Evolutionary conservation across 1,140 invertebrate species (phyloP).

Genomic region (Drosophila paulistorum): DNA sequence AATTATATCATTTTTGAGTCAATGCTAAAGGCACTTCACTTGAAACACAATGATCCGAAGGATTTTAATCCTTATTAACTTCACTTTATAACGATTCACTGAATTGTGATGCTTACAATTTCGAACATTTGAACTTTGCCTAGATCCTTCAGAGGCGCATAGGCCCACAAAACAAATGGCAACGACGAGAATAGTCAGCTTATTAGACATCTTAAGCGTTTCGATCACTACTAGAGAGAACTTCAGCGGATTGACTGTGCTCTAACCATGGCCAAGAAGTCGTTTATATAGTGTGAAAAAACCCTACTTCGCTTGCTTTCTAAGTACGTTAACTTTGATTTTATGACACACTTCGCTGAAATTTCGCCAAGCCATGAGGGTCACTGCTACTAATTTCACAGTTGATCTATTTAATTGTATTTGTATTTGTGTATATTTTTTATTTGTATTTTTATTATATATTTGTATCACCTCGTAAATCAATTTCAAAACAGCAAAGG

Average conservation of each 20-base stretch:
- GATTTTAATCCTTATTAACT: background rate
- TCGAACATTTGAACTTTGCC: background rate
- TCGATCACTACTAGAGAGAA: background rate
- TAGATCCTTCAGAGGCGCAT: slow-evolving; percentile 5
- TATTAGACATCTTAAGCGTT: slow-evolving; percentile 31
- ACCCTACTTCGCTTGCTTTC: slow-evolving; percentile 15
- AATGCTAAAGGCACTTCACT: too few relatives aligned
- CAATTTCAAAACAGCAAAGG: slow-evolving; percentile 35
- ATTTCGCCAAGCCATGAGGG: slow-evolving; percentile 21
- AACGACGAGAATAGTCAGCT: slow-evolving; percentile 28
- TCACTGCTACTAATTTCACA: slow-evolving; percentile 34
- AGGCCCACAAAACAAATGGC: slow-evolving; percentile 15
- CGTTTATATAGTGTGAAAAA: slow-evolving; percentile 48
- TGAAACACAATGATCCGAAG: background rate
- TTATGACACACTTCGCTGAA: slow-evolving; percentile 23
- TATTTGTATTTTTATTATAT: slow-evolving; percentile 17
- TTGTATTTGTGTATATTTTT: slow-evolving; percentile 14
- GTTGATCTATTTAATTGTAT: slow-evolving; percentile 29
- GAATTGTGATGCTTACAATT: slow-evolving; percentile 4
- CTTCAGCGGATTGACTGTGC: slow-evolving; percentile 49
- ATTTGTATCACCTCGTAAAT: slow-evolving; percentile 67
- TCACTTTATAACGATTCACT: background rate
- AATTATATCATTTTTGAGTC: too few relatives aligned
- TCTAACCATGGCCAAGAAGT: background rate
- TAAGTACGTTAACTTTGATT: background rate